A percentile compares a stretch with the other conserved stretches of the same genome.
Evolutionary conservation across 2,888 invertebrate genomes (phyloP).

Genomic region (Ennomos erosarius): DNA sequence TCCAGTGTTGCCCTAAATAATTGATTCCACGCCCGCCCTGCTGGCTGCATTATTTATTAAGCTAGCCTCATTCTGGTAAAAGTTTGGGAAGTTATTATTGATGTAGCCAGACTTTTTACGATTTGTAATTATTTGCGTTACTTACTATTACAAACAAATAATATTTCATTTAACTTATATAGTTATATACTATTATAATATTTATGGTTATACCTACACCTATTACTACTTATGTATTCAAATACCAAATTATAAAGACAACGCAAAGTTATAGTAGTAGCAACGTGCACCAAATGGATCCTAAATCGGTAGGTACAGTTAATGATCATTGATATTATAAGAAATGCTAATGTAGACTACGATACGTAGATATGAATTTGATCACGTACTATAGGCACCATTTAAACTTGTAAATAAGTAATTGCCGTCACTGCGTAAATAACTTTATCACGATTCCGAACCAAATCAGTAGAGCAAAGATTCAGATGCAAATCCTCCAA

Average conservation of each 20-base stretch:
- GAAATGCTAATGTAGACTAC: too few species aligned
- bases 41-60: conserved; percentile 60
- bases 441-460: conserved; percentile 13
- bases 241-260: too few species aligned
- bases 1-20: conserved; percentile 54
- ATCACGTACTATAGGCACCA: neutral
- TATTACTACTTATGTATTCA: too few species aligned
- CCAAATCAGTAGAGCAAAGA: conserved; percentile 12
- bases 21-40: conserved; percentile 50
- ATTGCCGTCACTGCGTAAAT: conserved; percentile 15
- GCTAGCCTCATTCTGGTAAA: conserved; percentile 48
- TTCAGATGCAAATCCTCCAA: conserved; percentile 34
- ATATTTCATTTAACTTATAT: too few species aligned
- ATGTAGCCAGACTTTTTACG: conserved; percentile 1
- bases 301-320: too few species aligned
- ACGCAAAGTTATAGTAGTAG: too few species aligned
- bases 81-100: conserved; percentile 41
- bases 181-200: too few species aligned
- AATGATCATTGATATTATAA: too few species aligned
- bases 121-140: neutral
- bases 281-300: too few species aligned
- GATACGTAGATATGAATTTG: too few species aligned
- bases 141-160: too few species aligned
- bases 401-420: conserved; percentile 12
- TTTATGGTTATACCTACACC: too few species aligned